These are phyloP conservation scores for Coreoperca whiteheadi DNA, from an alignment of 2,113 vertebrate genomes.

Conservation along the genomic window DNA sequence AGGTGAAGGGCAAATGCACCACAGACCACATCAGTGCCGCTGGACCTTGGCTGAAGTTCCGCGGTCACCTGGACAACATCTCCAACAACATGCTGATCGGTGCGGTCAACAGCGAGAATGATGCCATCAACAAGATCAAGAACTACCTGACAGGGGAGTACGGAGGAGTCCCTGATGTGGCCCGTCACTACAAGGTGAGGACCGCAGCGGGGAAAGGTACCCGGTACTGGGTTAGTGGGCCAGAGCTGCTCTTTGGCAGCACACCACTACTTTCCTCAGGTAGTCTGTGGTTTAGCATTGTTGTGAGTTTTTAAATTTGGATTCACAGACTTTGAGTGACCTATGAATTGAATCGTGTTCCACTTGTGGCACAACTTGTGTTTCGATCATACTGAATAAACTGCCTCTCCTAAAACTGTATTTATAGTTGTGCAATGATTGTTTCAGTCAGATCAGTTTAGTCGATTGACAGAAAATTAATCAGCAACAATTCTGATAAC, in stretches of 20 bases:
- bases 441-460: too few species aligned
- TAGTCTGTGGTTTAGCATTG: neutral
- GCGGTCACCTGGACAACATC: conserved; percentile 98
- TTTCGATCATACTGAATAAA: too few species aligned
- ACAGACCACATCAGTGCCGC: conserved; percentile 98
- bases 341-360: too few species aligned
- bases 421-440: too few species aligned
- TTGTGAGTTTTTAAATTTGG: neutral
- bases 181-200: conserved; percentile 94
- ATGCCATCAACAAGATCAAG: conserved; percentile 92
- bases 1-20: conserved; percentile 99
- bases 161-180: conserved; percentile 94
- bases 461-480: too few species aligned
- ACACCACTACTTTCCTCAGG: neutral
- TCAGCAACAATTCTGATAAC: too few species aligned
- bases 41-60: conserved; percentile 98
- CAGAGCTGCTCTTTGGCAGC: neutral
- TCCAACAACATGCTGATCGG: conserved; percentile 98
- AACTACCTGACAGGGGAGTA: conserved; percentile 92
- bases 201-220: conserved; percentile 32
- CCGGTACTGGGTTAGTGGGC: neutral
- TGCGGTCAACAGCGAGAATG: conserved; percentile 93
- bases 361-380: too few species aligned
- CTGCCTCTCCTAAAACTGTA: too few species aligned
- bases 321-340: neutral